Evolutionary conservation across 2,888 invertebrate genomes (phyloP), one percentile per base, ranked within the genome.

Genomic region (Hyposoter dolosus): DNA sequence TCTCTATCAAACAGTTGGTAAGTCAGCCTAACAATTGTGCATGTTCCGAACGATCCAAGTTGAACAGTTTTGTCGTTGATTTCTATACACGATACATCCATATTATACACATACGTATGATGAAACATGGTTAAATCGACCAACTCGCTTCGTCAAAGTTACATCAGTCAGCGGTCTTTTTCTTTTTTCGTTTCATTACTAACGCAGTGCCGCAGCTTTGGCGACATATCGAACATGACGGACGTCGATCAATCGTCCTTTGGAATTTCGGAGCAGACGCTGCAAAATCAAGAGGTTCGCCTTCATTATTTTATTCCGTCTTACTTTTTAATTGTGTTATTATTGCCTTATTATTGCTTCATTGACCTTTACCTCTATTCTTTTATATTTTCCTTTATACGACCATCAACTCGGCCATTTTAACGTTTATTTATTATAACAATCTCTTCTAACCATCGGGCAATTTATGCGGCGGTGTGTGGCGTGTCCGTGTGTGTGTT

Each of bases 181-280:
- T 79, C 32, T 77, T 82, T 85, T 35, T 84, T 84, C 45, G n/a
- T 74, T 74, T 84, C 91, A 90, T 93, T 90, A 92, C 91, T 93
- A 92, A 92, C 10, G 40, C 94, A 96, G 96, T 95, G 96, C 94
- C 95, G 95, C 93, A 96, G 96, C 94, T 96, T 95, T 93, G 95
- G 95, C 91, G 95, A 96, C 94, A 94, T 96, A 91, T 95, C 95
- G 91, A 95, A 95, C 93, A 94, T 95, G 90, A 94, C 93, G 81
- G 95, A 95, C 87, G 94, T 94, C 87, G 94, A 94, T 88, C 91
- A 92, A 88, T 89, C 89, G 88, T 84, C 90, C 85, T 92, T 92
- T 56, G 92, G 91, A 85, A 91, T 91, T 89, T 90, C 92, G 89
- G 91, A 91, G 85, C 90, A 90, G 87, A 88, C 92, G 69, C 85